Percentiles rank a stretch among this genome's conserved stretches.
Evolutionary conservation across 2,113 vertebrate genomes (phyloP).

Genomic region (Tupaia tana): DNA sequence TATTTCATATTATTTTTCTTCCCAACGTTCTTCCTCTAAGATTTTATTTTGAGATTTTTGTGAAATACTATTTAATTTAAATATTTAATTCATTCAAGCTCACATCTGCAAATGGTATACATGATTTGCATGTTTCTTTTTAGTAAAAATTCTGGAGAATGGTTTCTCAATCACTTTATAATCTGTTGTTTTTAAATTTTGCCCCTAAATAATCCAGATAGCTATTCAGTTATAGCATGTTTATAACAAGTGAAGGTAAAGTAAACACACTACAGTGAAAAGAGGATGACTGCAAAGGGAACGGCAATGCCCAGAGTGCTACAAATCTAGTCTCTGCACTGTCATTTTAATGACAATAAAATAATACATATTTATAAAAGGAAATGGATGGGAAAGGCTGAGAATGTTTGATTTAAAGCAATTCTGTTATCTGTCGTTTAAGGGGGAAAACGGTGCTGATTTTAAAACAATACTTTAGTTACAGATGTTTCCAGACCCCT

Average conservation of each 20-base stretch:
- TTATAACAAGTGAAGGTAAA: not conserved
- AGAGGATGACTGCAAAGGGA: not conserved
- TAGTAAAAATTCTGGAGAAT: not conserved
- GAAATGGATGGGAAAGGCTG: conserved; percentile 58
- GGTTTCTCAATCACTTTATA: conserved; percentile 37
- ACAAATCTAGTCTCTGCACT: fast-evolving
- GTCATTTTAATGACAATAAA: not conserved
- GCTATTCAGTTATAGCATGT: not conserved
- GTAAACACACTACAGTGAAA: not conserved
- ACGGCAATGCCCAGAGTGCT: not conserved
- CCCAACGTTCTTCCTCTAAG: not conserved
- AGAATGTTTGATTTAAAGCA: conserved; percentile 63
- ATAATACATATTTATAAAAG: not conserved
- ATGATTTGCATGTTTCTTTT: not conserved
- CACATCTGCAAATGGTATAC: not conserved
- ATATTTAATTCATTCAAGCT: conserved; percentile 17
- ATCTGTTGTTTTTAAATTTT: not conserved
- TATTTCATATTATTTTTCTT: not conserved
- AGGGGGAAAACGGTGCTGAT: conserved; percentile 70
- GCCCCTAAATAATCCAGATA: not conserved
- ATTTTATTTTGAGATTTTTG: conserved; percentile 36
- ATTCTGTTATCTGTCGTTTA: conserved; percentile 72
- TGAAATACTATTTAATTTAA: not conserved
- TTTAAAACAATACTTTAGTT: conserved; percentile 74
- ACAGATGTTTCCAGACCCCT: conserved; percentile 86